phyloP scores from a whole-genome alignment of 2,113 vertebrate species.

The Smithornis capensis region DNA sequence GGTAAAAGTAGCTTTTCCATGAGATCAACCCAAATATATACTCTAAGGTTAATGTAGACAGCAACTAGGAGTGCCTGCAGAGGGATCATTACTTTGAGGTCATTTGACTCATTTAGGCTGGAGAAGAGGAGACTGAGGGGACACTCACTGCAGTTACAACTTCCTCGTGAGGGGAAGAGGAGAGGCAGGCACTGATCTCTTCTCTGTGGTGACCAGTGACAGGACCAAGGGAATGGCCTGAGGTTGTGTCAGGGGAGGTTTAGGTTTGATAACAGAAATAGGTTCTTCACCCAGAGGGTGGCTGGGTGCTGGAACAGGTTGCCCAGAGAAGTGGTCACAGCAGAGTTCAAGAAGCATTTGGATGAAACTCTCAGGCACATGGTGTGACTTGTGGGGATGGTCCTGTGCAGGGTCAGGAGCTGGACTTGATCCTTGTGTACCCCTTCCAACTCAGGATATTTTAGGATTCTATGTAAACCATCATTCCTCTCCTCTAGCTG shows the following conservation, averaged over 20 bases:
- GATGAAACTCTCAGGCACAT: background rate
- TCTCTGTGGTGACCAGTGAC: background rate
- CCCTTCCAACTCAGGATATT: background rate
- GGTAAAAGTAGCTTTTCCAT: background rate
- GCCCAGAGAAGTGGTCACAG: background rate
- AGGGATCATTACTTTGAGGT: background rate
- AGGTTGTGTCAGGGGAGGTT: background rate
- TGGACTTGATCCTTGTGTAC: background rate
- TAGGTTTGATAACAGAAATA: background rate
- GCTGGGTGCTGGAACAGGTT: background rate
- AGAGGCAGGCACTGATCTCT: background rate
- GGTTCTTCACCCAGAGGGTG: background rate
- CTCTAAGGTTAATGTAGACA: background rate
- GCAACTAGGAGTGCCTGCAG: background rate
- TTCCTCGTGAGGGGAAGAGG: background rate
- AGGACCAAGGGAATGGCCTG: rapidly evolving
- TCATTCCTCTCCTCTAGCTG: background rate
- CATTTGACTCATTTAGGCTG: background rate
- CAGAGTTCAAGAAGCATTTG: background rate
- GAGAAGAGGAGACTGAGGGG: background rate
- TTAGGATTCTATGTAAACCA: background rate
- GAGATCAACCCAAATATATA: background rate
- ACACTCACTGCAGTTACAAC: background rate
- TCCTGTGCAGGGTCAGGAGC: background rate
- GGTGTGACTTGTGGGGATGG: background rate